Percentiles rank a stretch among this genome's conserved stretches.
phyloP scores from a whole-genome alignment of 2,888 invertebrate species.

The Atherix ibis region DNA sequence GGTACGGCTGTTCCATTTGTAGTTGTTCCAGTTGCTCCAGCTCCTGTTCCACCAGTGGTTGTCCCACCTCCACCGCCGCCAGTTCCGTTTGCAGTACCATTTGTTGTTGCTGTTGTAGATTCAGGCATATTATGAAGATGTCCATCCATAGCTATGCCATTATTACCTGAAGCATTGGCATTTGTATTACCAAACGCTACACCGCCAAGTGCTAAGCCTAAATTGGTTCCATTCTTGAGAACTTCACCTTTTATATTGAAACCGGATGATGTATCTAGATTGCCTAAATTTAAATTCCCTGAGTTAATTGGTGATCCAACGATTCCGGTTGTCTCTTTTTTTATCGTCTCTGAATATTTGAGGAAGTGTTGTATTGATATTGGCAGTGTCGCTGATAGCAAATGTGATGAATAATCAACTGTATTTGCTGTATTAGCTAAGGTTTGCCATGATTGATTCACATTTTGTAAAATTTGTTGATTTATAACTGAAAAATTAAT shows the following conservation, averaged over 20 bases:
- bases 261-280: conserved; percentile 21
- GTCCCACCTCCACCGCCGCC: conserved; percentile 1
- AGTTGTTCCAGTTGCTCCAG: conserved; percentile 20
- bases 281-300: conserved; percentile 27
- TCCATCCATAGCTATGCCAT: conserved; percentile 7
- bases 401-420: conserved; percentile 33
- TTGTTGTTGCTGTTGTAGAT: conserved; percentile 29
- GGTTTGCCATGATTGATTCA: conserved; percentile 33
- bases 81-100: too few relatives aligned
- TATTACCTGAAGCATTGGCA: conserved; percentile 18
- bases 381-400: conserved; percentile 34
- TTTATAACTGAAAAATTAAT: conserved; percentile 23
- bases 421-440: conserved; percentile 33
- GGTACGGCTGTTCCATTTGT: conserved; percentile 32
- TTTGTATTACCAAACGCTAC: conserved; percentile 19
- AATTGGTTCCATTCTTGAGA: conserved; percentile 28
- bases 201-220: conserved; percentile 30
- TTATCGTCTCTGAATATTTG: conserved; percentile 34
- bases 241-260: conserved; percentile 29
- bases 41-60: conserved; percentile 19
- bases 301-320: conserved; percentile 25
- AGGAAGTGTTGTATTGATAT: conserved; percentile 35
- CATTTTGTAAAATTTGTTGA: conserved; percentile 34
- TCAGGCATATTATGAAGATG: conserved; percentile 11
- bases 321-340: conserved; percentile 32